Base-by-base conservation (phyloP, 2,113 vertebrate species). In the Coracopsis vasa region DNA sequence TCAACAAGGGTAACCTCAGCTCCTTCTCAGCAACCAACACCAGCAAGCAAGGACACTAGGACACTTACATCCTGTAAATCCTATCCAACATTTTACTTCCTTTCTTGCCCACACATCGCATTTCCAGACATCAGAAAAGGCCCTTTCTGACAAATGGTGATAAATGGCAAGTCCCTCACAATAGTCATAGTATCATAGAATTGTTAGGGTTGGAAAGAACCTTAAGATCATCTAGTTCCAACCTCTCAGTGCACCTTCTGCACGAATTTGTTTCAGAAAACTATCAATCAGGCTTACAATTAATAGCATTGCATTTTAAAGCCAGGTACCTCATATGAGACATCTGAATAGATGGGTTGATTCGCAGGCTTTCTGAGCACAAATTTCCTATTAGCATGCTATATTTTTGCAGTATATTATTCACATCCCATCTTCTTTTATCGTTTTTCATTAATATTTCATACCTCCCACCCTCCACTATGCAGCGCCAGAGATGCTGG, bases 1-100 rank as follows among this genome's bases (percentile, higher is more conserved):
- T 69, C 31, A 11, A 13, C 0, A 0, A 83, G 24, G 16, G 61
- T 47, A 53, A 51, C 39, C 18, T 80, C 41, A 66, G 7, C 10
- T 65, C 53, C 16, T 58, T 61, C 41, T 70, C 78, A 71, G 21
- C 51, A 50, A 28, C 29, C 54, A 73, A 28, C 25, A 77, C 5
- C 10, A 41, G 8, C 35, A 69, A 77, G 24, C 18, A 69, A 80
- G 53, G 60, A 58, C 16, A 39, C 3, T 7, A 80, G 48, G 69
- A 62, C 11, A 33, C 4, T 7, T n/a, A 21, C 0, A 4, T 13
- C 7, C 37, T 2, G 0, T 13, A 33, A 61, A 4, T 42, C 33
- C 10, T 25, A 54, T 27, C 17, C 29, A 75, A 13, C 10, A 71
- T 80, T 90, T 72, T 79, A 19, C 9, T 53, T 86, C 16, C 9